A percentile compares a stretch with the other conserved stretches of the same genome.
Conservation (phyloP, 2,113 vertebrate species). For the Scalopus aquaticus region DNA sequence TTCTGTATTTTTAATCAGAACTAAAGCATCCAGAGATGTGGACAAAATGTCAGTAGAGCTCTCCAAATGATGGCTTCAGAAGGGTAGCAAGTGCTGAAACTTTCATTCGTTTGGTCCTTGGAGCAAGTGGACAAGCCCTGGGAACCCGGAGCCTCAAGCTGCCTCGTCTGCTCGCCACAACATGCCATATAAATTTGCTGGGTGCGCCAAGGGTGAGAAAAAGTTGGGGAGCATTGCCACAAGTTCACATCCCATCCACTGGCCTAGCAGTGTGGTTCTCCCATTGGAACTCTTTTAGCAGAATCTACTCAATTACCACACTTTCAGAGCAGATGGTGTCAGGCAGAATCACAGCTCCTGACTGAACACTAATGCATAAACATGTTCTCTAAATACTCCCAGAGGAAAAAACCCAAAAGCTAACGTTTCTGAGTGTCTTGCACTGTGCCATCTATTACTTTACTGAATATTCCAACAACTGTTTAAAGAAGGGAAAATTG, state of each 20-base stretch:
- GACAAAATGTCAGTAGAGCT: not conserved
- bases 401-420: not conserved
- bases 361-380: not conserved
- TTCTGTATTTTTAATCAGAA: not conserved
- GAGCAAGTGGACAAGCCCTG: not conserved
- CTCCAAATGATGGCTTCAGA: not conserved
- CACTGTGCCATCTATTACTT: not conserved
- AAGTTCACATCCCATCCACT: not conserved
- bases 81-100: not conserved
- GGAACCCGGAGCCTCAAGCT: not conserved
- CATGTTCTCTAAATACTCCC: conserved; percentile 28
- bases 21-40: not conserved
- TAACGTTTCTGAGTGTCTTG: not conserved
- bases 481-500: not conserved
- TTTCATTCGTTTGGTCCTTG: not conserved
- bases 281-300: not conserved
- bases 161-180: not conserved
- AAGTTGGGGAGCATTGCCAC: not conserved
- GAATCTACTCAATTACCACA: not conserved
- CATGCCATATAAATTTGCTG: not conserved
- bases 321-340: not conserved
- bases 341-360: not conserved
- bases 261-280: not conserved
- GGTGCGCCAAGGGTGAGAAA: not conserved
- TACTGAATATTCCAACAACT: not conserved